Evolutionary conservation across 2,888 invertebrate species (phyloP).

Genomic region (Lycocerus yunnanus): DNA sequence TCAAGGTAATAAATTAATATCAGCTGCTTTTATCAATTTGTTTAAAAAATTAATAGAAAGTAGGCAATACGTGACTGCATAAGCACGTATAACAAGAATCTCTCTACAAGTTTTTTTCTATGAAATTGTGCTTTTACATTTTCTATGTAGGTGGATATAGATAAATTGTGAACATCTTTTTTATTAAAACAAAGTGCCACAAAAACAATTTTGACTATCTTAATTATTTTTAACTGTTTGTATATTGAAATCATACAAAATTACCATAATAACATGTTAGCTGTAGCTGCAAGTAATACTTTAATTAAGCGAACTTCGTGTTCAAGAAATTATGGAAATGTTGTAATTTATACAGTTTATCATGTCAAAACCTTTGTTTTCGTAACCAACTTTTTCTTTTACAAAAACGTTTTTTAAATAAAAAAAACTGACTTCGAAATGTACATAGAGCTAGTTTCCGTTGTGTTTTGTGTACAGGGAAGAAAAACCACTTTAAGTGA

Average conservation of each 20-base stretch:
- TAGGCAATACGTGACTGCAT: constrained; percentile 12
- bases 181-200: neutral
- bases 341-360: neutral
- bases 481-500: neutral
- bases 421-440: neutral
- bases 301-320: neutral
- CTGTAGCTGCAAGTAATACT: neutral
- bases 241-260: neutral
- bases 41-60: constrained; percentile 18
- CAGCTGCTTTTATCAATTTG: constrained; percentile 23
- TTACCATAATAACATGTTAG: neutral
- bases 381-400: neutral
- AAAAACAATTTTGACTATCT: neutral
- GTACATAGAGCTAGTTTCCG: neutral
- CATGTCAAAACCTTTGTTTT: neutral
- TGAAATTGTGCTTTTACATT: constrained; percentile 8
- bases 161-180: neutral
- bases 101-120: constrained; percentile 10
- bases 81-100: constrained; percentile 5
- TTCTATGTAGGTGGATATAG: constrained; percentile 8
- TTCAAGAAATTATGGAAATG: neutral
- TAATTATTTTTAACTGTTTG: neutral
- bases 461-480: too few species aligned
- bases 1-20: constrained; percentile 31
- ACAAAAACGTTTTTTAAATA: too few species aligned